These are phyloP conservation scores for Chionodraco myersi DNA, from an alignment of 2,113 vertebrate species.

Conservation along the genomic window DNA sequence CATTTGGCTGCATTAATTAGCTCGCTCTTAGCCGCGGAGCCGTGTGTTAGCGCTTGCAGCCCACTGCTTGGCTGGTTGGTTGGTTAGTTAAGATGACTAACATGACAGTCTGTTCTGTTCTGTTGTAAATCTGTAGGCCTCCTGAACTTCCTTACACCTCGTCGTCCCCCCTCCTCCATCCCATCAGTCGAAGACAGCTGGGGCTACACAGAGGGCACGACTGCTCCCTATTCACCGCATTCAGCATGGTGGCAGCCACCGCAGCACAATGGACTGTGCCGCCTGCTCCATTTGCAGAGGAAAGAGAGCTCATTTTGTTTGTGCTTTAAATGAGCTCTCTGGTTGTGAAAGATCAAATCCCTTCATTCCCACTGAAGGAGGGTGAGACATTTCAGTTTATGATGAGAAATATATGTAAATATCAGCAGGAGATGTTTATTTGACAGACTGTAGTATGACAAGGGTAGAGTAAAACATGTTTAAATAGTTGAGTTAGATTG, in stretches of 20 bases:
- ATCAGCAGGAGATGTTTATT: not conserved
- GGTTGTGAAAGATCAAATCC: not conserved
- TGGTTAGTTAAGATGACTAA: slow-evolving; percentile 85
- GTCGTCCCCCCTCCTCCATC: slow-evolving; percentile 73
- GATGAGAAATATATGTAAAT: not conserved
- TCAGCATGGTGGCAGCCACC: slow-evolving; percentile 76
- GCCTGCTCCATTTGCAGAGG: slow-evolving; percentile 36
- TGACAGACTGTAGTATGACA: not conserved
- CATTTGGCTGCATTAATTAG: slow-evolving; percentile 98
- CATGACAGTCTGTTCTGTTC: slow-evolving; percentile 90
- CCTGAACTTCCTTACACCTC: slow-evolving; percentile 73
- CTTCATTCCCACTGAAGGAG: not conserved
- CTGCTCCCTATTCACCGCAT: slow-evolving; percentile 91
- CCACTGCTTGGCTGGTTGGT: slow-evolving; percentile 85
- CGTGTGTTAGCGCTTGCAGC: slow-evolving; percentile 87
- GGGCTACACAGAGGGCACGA: slow-evolving; percentile 91
- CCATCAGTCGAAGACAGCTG: slow-evolving; percentile 92
- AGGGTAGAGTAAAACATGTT: not conserved
- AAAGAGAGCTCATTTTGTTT: slow-evolving; percentile 48
- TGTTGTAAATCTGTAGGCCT: slow-evolving; percentile 66
- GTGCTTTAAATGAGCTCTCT: slow-evolving; percentile 43
- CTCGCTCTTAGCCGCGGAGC: slow-evolving; percentile 88
- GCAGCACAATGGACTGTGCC: slow-evolving; percentile 52
- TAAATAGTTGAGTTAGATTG: no score
- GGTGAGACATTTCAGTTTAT: not conserved